These are phyloP conservation scores for Oncorhynchus gorbuscha DNA, from an alignment of 2,113 vertebrate genomes.

Conservation along the genomic window DNA sequence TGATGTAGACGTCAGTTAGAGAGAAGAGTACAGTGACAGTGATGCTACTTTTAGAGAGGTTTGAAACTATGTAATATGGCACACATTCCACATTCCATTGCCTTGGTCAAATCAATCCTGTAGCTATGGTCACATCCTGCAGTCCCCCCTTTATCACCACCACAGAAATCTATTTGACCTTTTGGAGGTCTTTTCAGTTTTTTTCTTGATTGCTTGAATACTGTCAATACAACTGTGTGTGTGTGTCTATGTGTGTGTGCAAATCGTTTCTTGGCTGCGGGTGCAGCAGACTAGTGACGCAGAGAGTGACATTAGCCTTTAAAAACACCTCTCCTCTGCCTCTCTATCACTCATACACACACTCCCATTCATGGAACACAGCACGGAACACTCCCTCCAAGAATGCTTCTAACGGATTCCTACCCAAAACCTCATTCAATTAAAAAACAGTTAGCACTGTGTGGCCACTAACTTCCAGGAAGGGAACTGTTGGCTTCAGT, in stretches of 20 bases:
- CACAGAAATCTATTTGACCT: too few relatives aligned
- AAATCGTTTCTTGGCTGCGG: slow-evolving; percentile 20
- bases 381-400: not conserved
- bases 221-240: not conserved
- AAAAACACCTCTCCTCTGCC: slow-evolving; percentile 31
- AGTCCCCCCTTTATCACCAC: too few relatives aligned
- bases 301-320: slow-evolving; percentile 30
- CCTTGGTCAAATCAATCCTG: too few relatives aligned
- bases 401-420: too few relatives aligned
- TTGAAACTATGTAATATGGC: too few relatives aligned
- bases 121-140: too few relatives aligned
- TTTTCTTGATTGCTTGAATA: not conserved
- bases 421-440: not conserved
- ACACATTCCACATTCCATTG: too few relatives aligned
- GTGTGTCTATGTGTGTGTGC: slow-evolving; percentile 5
- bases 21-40: not conserved
- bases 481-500: too few relatives aligned
- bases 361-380: not conserved
- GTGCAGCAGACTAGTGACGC: slow-evolving; percentile 32
- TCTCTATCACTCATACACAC: not conserved
- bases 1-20: slow-evolving; percentile 47
- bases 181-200: too few relatives aligned
- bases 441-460: not conserved
- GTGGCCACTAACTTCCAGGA: not conserved
- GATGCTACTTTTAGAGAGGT: not conserved